Conservation (phyloP, 2,888 invertebrate genomes). For the Synergus laeviventris region DNA sequence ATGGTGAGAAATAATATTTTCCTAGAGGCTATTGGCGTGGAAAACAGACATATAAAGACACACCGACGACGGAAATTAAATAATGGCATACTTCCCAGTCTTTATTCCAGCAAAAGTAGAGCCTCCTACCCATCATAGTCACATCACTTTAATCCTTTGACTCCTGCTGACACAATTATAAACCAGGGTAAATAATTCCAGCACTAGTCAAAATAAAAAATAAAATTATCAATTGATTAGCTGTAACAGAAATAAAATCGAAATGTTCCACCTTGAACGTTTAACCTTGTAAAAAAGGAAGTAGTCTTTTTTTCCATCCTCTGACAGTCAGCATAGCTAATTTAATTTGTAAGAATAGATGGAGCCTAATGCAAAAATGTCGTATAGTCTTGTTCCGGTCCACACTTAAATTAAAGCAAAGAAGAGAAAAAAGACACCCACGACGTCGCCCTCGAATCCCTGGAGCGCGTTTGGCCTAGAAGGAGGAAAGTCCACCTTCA, state of each 20-base stretch:
- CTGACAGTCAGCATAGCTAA: neutral
- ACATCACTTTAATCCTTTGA: too few relatives aligned
- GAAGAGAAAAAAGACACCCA: constrained; percentile 25
- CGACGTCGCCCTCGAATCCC: neutral
- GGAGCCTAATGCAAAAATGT: neutral
- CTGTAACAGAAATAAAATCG: neutral
- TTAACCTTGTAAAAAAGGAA: neutral
- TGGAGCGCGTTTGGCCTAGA: neutral
- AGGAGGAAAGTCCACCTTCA: constrained; percentile 23
- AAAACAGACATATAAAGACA: constrained; percentile 46
- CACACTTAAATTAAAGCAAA: constrained; percentile 30
- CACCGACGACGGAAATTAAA: constrained; percentile 48
- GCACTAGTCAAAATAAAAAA: too few relatives aligned
- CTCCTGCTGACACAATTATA: too few relatives aligned
- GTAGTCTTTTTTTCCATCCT: neutral
- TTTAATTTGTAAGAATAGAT: neutral
- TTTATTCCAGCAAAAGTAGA: constrained; percentile 39
- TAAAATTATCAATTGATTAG: too few relatives aligned
- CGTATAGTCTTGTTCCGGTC: constrained; percentile 9
- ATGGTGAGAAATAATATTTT: constrained; percentile 45
- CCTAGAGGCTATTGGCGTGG: constrained; percentile 35
- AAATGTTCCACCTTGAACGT: neutral
- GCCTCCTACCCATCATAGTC: neutral
- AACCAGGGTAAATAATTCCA: too few relatives aligned
- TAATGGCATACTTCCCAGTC: constrained; percentile 53